A percentile compares a stretch with the other conserved stretches of the same genome.
Evolutionary conservation across 2,797 vertebrate genomes (phyloP).

Genomic region (Acanthis flammea): DNA sequence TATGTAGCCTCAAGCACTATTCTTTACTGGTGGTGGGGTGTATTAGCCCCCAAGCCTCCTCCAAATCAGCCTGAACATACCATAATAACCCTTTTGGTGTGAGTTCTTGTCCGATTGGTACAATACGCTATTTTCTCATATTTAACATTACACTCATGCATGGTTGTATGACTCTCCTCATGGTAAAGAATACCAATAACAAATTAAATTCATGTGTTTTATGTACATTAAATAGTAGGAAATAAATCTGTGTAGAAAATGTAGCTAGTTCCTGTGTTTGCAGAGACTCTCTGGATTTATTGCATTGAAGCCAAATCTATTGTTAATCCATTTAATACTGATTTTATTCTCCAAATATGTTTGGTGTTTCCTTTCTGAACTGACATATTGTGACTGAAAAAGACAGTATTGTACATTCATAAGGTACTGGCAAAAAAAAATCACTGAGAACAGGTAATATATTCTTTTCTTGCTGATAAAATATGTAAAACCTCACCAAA

Average conservation of each 20-base stretch:
- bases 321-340: constrained; percentile 44
- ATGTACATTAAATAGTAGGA: constrained; percentile 26
- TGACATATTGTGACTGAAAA: neutral
- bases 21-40: neutral
- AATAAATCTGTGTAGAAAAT: constrained; percentile 41
- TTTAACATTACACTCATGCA: neutral
- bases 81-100: neutral
- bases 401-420: neutral
- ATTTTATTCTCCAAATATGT: constrained; percentile 24
- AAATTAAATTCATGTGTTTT: constrained; percentile 44
- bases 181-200: neutral
- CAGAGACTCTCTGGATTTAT: constrained; percentile 10
- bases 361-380: neutral
- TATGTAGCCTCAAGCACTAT: neutral
- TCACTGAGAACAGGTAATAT: neutral
- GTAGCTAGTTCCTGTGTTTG: constrained; percentile 11
- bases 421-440: neutral
- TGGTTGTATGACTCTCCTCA: neutral
- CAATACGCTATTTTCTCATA: neutral
- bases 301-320: constrained; percentile 34
- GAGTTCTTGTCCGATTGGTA: neutral
- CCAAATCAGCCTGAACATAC: fast-evolving
- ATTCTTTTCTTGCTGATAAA: neutral
- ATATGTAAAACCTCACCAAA: neutral
- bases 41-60: neutral